Evolutionary conservation across 2,113 vertebrate genomes (phyloP), one percentile per base, ranked within the genome.

Genomic region (Cinclus cinclus): DNA sequence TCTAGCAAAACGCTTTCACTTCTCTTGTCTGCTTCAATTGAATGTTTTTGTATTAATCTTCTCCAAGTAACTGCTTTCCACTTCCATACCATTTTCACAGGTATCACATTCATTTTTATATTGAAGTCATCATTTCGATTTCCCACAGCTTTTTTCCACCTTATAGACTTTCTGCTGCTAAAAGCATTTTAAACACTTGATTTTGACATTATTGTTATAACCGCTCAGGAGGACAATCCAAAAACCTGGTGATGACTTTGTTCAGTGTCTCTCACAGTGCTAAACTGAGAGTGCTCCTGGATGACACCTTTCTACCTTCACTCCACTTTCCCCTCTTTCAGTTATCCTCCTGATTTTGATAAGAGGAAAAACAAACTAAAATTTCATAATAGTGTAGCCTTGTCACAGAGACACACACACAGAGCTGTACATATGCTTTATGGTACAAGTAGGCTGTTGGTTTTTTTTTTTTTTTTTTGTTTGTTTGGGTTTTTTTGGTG

Each of bases 1-100:
- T 44, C 44, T 87, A 89, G 28, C 47, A 87, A 91, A 94, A 46
- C 60, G 67, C 31, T 84, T 95, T 93, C 37, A 83, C 14, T 64
- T 53, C 28, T 50, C 23, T 42, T 95, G 79, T 77, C 80, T 93
- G 31, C 30, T 95, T 87, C 75, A 90, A 65, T 63, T 77, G 31
- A 69, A 59, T 92, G 79, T 25, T 87, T 88, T 78, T 71, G 47
- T 91, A 96, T 82, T 83, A 87, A 94, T 87, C 41, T 91, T 80
- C 64, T 49, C 65, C 53, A 90, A 91, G 44, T 27, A 91, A 80
- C 59, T 60, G 18, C 31, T 89, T 88, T 93, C 42, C 15, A 79
- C 33, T 89, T 92, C 30, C 52, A 41, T 85, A 50, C 76, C 17
- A 70, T 75, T 79, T 91, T 88, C 86, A 73, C 11, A 71, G 39